Base-by-base conservation (phyloP, 2,888 invertebrate species). In the Chorisops tibialis region DNA sequence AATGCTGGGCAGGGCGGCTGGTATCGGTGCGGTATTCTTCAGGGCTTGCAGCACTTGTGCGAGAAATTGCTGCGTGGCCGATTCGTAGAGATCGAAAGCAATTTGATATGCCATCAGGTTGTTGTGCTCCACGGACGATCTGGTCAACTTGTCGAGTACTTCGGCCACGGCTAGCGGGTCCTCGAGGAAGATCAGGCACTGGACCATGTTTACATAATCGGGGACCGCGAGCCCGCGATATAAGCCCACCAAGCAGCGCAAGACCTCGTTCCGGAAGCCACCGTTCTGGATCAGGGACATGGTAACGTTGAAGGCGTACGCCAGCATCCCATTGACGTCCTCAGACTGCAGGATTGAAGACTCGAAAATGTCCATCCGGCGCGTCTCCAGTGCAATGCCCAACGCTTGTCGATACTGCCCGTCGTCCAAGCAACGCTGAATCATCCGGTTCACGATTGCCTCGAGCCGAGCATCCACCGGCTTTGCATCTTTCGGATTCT, bases 101-200 rank as follows among this genome's bases (percentile, higher is more conserved):
- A 99, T 96, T 81, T 99, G 99, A 79, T 96, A 99, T 0, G 96
- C 96, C 93, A 98, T 97, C 41, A 98, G 80, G 63, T 91, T 89
- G 67, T 87, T 88, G 66, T 92, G 89, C 72, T 87, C 86, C 1
- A 74, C 69, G 12, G 81, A 78, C 3, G 91, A 91, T 74, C 89
- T 86, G 21, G 92, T 89, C 0, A 98, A 81, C 78, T 90, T 92
- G 72, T 96, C 95, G 6, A 98, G 81, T 65, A 97, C 89, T 77
- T 94, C 91, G 14, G 96, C 96, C 0, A 97, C 96, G 24, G 94
- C 89, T 16, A 90, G 79, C 0, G 96, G 92, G 79, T 97, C 96
- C 75, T 98, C 96, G 49, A 98, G 80, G 77, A 96, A 97, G 69
- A 98, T 98, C 62, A 97, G 84, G 76, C 97, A 98, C 80, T 98